Base-by-base conservation (phyloP, 2,797 vertebrate species). In the Cuculus canorus region DNA sequence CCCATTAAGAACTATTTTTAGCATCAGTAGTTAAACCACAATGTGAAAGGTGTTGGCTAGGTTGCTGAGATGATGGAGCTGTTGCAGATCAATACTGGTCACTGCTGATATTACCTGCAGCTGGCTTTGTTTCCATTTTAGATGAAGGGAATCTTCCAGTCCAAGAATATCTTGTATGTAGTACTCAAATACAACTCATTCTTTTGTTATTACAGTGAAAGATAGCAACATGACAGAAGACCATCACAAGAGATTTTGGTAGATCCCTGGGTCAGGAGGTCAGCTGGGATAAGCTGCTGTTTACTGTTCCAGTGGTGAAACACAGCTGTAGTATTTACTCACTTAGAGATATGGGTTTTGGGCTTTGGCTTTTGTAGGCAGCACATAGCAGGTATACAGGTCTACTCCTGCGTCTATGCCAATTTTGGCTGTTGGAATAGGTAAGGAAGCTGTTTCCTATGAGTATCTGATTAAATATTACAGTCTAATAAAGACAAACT, bases 401-500 rank as follows among this genome's bases (percentile, higher is more conserved):
- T 90, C 28, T 43, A n/a, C 9, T 71, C 91, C 30, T 41, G 10
- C 48, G 10, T 85, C 24, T 56, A 0, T 50, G 78, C 76, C 89
- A 22, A 72, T 76, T 94, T 81, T 81, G 66, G 28, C 63, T 59
- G 10, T 52, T 76, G 65, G 61, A 70, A 47, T 66, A 88, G 69
- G 52, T 83, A 65, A 91, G 70, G 70, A 92, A 61, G 19, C 77
- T 70, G 82, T 89, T 87, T 91, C 28, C 65, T 79, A 3, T 54
- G 28, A 84, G 32, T 79, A 70, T 71, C 61, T 83, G 63, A 79
- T 79, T 75, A 41, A 78, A 16, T 23, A 43, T 2, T 89, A 37
- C 43, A 92, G 52, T 68, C 66, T 92, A 65, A 70, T 68, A 76
- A 83, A 90, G 89, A 82, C 66, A 90, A 61, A 82, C 25, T 59